phyloP scores from a whole-genome alignment of 2,888 invertebrate genomes.

The Leptopilina syphax region DNA sequence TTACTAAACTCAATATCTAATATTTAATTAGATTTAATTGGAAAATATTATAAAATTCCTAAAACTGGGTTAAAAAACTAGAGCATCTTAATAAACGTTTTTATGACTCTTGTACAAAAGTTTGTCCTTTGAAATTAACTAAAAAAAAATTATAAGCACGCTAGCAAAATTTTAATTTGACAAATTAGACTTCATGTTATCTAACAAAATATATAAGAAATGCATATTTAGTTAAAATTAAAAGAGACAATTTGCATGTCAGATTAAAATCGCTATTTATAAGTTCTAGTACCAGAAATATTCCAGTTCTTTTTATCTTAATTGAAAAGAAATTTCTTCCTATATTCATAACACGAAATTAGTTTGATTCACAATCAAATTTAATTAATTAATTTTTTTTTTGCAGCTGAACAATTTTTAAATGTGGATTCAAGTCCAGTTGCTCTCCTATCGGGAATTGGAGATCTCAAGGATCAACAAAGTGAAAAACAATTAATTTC shows the following conservation, averaged over 20 bases:
- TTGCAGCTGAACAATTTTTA: slow-evolving; percentile 60
- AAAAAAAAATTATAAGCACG: slow-evolving; percentile 18
- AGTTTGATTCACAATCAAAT: no score
- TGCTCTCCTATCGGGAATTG: slow-evolving; percentile 68
- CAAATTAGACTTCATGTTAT: not conserved
- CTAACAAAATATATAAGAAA: slow-evolving; percentile 3
- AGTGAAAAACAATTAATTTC: slow-evolving; percentile 78
- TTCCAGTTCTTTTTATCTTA: not conserved
- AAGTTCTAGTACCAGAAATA: not conserved
- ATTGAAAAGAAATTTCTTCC: no score
- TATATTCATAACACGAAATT: no score
- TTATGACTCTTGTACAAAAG: no score
- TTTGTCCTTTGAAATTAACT: no score
- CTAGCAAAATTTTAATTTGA: slow-evolving; percentile 3
- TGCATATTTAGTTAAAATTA: not conserved
- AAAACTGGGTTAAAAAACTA: no score
- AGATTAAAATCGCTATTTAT: not conserved
- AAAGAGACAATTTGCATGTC: not conserved
- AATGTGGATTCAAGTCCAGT: slow-evolving; percentile 69
- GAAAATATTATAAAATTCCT: no score
- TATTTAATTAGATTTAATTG: no score
- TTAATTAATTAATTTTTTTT: not conserved
- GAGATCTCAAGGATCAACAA: slow-evolving; percentile 68
- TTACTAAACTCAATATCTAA: no score
- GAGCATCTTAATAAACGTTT: no score